A percentile compares a stretch with the other conserved stretches of the same genome.
phyloP scores from a whole-genome alignment of 2,113 vertebrate species.

The Origma solitaria region DNA sequence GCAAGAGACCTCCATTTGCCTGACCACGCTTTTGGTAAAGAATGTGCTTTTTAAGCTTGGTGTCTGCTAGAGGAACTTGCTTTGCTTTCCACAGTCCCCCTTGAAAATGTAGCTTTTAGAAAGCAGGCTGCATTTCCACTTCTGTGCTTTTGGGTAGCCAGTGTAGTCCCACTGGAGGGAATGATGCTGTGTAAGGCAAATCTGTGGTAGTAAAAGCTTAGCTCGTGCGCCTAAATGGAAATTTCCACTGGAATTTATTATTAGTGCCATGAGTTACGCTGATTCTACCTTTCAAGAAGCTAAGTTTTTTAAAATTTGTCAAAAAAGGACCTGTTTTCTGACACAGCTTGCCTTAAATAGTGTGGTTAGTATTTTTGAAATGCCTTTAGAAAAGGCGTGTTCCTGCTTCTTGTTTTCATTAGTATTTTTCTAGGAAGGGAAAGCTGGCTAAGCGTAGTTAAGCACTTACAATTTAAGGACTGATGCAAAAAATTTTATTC shows the following conservation, averaged over 20 bases:
- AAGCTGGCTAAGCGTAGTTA: not conserved
- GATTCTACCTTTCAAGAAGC: not conserved
- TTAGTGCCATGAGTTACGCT: not conserved
- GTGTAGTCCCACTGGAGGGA: not conserved
- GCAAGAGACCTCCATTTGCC: not conserved
- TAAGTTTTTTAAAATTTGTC: not conserved
- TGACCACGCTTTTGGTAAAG: not conserved
- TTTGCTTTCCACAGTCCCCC: not conserved
- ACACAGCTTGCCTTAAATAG: not conserved
- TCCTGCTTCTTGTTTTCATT: not conserved
- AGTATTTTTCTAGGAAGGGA: not conserved
- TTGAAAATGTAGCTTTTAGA: not conserved
- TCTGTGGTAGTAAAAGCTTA: rapidly evolving
- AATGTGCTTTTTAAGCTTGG: not conserved
- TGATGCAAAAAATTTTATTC: not conserved
- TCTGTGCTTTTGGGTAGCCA: not conserved
- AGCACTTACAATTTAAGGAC: not conserved
- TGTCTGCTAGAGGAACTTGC: not conserved
- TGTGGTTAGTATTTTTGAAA: not conserved
- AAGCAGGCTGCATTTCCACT: not conserved
- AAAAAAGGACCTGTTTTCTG: not conserved
- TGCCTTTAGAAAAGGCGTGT: not conserved
- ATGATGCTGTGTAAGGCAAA: not conserved
- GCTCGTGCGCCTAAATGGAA: not conserved
- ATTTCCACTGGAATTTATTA: not conserved